A percentile compares a stretch with the other conserved stretches of the same genome.
Conservation (phyloP, 2,888 invertebrate genomes). For the Cosmia pyralina region DNA sequence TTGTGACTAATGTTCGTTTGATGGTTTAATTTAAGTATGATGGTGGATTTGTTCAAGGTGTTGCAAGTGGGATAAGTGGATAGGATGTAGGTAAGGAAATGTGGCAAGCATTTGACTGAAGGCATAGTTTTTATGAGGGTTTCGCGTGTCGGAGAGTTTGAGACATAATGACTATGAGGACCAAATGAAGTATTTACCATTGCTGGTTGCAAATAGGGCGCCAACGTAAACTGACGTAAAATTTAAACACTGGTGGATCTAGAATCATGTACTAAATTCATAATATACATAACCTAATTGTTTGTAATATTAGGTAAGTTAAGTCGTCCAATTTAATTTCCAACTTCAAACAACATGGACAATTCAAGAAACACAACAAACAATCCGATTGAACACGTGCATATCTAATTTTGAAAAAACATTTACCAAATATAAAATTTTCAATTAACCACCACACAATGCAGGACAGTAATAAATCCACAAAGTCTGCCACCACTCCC, state of each 20-base stretch:
- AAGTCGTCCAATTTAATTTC: not conserved
- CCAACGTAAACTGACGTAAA: too few relatives aligned
- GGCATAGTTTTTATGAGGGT: not conserved
- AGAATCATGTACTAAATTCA: too few relatives aligned
- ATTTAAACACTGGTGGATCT: too few relatives aligned
- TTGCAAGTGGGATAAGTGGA: not conserved
- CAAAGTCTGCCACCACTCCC: constrained; percentile 36
- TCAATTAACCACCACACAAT: constrained; percentile 30
- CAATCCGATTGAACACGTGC: not conserved
- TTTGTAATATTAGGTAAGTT: too few relatives aligned
- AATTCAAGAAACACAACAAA: too few relatives aligned
- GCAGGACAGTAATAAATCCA: constrained; percentile 44
- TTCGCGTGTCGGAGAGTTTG: too few relatives aligned
- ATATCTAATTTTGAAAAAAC: not conserved
- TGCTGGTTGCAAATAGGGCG: too few relatives aligned
- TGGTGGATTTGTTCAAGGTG: constrained; percentile 8
- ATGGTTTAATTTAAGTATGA: constrained; percentile 52
- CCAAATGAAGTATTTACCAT: not conserved
- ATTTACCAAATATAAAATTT: not conserved
- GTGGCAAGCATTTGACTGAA: too few relatives aligned
- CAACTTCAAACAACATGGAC: not conserved
- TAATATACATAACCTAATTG: too few relatives aligned
- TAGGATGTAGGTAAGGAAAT: not conserved
- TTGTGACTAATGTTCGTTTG: constrained; percentile 69
- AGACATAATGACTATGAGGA: not conserved